Percentiles rank a stretch among this genome's conserved stretches.
Evolutionary conservation across 2,888 invertebrate species (phyloP).

Genomic region (Drosophila conformis): DNA sequence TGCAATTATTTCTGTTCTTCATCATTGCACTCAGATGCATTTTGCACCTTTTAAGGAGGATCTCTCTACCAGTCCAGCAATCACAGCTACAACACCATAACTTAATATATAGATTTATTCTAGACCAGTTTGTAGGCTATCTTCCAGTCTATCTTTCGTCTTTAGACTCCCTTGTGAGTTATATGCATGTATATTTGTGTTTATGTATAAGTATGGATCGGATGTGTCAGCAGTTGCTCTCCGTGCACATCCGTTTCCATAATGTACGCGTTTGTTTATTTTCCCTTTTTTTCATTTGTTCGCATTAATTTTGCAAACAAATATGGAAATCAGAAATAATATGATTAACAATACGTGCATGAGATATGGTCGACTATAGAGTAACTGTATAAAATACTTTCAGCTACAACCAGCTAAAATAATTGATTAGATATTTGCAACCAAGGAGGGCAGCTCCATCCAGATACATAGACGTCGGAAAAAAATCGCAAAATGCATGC

Average conservation of each 20-base stretch:
- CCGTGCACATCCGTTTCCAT: slow-evolving; percentile 56
- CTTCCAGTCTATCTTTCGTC: slow-evolving; percentile 6
- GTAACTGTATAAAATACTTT: background rate
- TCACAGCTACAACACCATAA: background rate
- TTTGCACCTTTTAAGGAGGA: background rate
- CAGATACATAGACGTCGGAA: background rate
- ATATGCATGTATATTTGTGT: background rate
- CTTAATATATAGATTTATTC: background rate
- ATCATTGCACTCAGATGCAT: background rate
- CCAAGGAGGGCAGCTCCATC: background rate
- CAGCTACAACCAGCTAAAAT: background rate
- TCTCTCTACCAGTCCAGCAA: background rate
- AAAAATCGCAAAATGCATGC: background rate
- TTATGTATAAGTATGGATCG: slow-evolving; percentile 13
- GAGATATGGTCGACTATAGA: slow-evolving; percentile 17
- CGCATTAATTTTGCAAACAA: slow-evolving; percentile 52
- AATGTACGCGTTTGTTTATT: slow-evolving; percentile 26
- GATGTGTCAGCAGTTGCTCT: slow-evolving; percentile 56
- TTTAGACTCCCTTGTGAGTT: background rate
- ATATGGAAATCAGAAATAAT: background rate
- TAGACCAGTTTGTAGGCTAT: slow-evolving; percentile 16
- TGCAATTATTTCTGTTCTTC: background rate
- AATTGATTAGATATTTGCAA: background rate
- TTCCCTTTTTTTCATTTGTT: slow-evolving; percentile 36
- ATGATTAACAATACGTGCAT: background rate